Evolutionary conservation across 2,113 vertebrate genomes (phyloP).

Genomic region (Malurus elegans): DNA sequence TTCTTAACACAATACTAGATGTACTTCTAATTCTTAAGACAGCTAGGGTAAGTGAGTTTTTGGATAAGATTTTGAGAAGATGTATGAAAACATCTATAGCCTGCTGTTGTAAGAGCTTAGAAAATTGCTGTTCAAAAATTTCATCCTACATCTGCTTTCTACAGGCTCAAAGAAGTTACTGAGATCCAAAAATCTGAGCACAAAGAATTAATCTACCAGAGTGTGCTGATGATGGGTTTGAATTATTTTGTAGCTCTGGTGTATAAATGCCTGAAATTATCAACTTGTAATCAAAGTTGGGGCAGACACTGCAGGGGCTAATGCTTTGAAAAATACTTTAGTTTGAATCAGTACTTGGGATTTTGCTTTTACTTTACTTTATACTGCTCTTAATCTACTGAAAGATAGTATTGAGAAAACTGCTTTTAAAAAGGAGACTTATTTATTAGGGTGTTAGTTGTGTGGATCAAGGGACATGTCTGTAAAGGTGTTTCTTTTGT

Average conservation of each 20-base stretch:
- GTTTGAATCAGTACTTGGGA: not conserved
- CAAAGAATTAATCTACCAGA: not conserved
- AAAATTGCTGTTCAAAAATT: not conserved
- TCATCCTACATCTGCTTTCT: not conserved
- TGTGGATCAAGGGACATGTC: not conserved
- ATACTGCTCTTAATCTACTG: not conserved
- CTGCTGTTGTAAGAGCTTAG: not conserved
- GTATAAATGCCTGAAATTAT: not conserved
- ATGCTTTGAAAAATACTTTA: not conserved
- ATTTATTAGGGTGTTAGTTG: not conserved
- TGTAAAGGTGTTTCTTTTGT: not conserved
- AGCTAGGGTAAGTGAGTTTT: not conserved
- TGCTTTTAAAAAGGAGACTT: not conserved
- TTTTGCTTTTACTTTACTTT: not conserved
- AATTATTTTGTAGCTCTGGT: not conserved
- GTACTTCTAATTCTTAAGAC: not conserved
- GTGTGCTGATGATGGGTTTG: not conserved
- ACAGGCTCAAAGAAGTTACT: not conserved
- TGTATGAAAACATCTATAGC: not conserved
- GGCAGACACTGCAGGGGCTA: not conserved
- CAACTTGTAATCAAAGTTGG: not conserved
- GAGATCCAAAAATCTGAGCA: not conserved
- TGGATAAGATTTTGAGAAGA: not conserved
- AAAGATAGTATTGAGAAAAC: not conserved
- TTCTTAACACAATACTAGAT: not conserved